Evolutionary conservation across 2,888 invertebrate species (phyloP).

Genomic region (Pristionchus exspectatus): DNA sequence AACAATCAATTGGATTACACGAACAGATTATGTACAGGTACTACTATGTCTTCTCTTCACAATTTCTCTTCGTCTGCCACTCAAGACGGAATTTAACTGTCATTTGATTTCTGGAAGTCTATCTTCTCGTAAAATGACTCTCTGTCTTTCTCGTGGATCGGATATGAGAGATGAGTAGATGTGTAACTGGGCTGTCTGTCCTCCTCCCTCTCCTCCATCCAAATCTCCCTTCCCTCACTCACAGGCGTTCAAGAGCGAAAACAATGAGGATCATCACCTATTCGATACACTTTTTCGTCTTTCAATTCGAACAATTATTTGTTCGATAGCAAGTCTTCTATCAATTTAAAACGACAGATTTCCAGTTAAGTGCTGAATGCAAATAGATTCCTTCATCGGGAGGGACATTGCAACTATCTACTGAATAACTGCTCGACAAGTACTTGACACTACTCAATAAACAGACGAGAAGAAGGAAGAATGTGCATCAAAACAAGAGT

Average conservation of each 20-base stretch:
- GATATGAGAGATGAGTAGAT: constrained; percentile 8
- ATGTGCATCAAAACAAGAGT: neutral
- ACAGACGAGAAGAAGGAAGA: neutral
- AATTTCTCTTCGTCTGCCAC: too few relatives aligned
- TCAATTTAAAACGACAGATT: neutral
- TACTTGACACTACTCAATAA: neutral
- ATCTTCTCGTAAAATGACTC: too few relatives aligned
- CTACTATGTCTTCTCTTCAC: too few relatives aligned
- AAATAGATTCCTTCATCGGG: neutral
- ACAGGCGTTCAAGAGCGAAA: neutral
- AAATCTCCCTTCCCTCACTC: neutral
- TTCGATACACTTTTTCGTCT: neutral
- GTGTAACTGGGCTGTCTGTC: neutral
- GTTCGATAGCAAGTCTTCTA: neutral
- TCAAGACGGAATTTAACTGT: too few relatives aligned
- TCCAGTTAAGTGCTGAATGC: neutral
- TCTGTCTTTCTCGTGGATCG: neutral
- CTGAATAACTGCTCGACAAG: neutral
- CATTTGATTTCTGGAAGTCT: neutral
- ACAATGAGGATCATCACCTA: neutral
- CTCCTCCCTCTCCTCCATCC: neutral
- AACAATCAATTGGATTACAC: neutral
- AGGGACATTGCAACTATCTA: neutral
- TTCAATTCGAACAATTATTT: neutral
- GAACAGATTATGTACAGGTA: neutral